Evolutionary conservation across 2,113 vertebrate species (phyloP), one percentile per base, ranked within the genome.

Genomic region (Elaphurus davidianus): DNA sequence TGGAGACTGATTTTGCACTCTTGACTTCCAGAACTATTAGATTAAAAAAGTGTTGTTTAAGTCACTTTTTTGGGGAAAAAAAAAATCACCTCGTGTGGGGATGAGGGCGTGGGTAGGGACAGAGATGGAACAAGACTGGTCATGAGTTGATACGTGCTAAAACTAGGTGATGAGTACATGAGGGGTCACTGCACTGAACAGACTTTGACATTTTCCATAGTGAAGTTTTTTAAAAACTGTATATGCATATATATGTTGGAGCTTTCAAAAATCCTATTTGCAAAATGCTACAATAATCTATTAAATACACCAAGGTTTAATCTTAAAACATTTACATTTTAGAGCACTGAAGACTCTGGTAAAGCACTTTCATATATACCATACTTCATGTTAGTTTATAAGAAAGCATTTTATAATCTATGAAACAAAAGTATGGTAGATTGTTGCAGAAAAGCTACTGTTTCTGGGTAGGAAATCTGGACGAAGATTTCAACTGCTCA

Each of bases 301-400:
- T 67, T n/a, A 87, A 87, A 84, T 87, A 90, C 52, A 62, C 52
- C 27, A 92, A 86, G 33, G 71, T 90, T 93, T 95, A 96, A 78
- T 9, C 71, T 82, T 92, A 88, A 95, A 90, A 90, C 40, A 79
- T 5, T 90, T 84, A 95, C 4, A n/a, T 81, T 88, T 71, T 50
- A 50, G 14, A 96, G 50, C 25, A 60, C 16, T 93, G 45, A 40
- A 50, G 54, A 59, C 55, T 92, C 79, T 82, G 67, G 88, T 64
- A 85, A 92, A 81, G 45, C 33, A 45, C 16, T 92, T 94, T 54
- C 43, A 86, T 6, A 36, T 78, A 6, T 28, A 60, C 47, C 71
- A 25, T 79, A 76, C 67, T 87, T 90, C 52, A 71, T 40, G 52
- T 30, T 47, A 84, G 40, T 78, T 83, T 78, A 45, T 79, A 91